phyloP scores from a whole-genome alignment of 1,140 invertebrate species.

The Drosophila aff. region DNA sequence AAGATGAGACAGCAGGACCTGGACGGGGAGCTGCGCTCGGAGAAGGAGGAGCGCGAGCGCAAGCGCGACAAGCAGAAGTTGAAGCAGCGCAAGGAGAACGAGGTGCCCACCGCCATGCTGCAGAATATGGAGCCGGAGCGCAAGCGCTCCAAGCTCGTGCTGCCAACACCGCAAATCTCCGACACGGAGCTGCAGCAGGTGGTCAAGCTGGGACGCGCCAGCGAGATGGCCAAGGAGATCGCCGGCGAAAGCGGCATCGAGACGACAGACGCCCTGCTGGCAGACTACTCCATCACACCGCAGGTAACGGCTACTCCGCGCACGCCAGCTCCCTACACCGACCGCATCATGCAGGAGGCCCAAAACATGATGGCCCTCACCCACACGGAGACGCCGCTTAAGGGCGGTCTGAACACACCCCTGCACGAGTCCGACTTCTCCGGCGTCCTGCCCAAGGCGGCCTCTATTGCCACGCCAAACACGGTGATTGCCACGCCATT shows the following conservation, averaged over 20 bases:
- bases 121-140: constrained; percentile 95
- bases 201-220: constrained; percentile 97
- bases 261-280: constrained; percentile 94
- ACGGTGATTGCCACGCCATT: constrained; percentile 97
- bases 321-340: constrained; percentile 92
- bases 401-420: constrained; percentile 97
- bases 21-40: constrained; percentile 95
- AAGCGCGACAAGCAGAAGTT: constrained; percentile 96
- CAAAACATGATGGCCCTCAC: constrained; percentile 99
- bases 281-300: constrained; percentile 96
- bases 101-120: constrained; percentile 96
- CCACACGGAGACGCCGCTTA: constrained; percentile 98
- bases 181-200: constrained; percentile 96
- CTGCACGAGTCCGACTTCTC: constrained; percentile 95
- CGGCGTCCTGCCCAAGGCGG: constrained; percentile 91
- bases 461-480: constrained; percentile 95
- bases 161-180: constrained; percentile 98
- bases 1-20: constrained; percentile 95
- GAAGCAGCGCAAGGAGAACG: constrained; percentile 98
- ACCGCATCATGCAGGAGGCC: constrained; percentile 95
- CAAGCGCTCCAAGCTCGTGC: constrained; percentile 97
- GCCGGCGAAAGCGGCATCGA: constrained; percentile 93
- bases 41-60: constrained; percentile 95
- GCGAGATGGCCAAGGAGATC: constrained; percentile 96
- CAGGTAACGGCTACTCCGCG: constrained; percentile 92